Conservation (phyloP, 2,888 invertebrate species). For the Caenorhabditis doughertyi region DNA sequence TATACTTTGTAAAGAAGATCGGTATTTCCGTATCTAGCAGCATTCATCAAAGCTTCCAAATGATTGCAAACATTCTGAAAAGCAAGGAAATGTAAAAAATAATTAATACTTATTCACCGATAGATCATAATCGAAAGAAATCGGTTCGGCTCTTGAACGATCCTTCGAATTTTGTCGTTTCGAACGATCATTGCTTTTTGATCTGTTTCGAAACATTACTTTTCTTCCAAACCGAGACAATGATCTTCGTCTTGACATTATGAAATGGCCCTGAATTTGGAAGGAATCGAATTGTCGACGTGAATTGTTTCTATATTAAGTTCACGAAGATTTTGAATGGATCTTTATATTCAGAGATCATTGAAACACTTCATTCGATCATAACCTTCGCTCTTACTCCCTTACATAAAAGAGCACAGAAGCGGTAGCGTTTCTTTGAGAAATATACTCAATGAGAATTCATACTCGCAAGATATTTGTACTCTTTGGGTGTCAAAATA, state of each 20-base stretch:
- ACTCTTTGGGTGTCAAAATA: too few relatives aligned
- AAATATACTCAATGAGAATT: too few relatives aligned
- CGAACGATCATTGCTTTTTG: constrained; percentile 39
- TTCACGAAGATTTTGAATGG: too few relatives aligned
- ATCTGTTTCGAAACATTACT: constrained; percentile 59
- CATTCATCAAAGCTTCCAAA: constrained; percentile 64
- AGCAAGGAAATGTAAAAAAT: too few relatives aligned
- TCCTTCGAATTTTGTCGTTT: constrained; percentile 35
- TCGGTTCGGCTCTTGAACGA: constrained; percentile 47
- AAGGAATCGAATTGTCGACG: background rate
- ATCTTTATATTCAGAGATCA: too few relatives aligned
- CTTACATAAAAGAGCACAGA: too few relatives aligned
- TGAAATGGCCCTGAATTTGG: too few relatives aligned
- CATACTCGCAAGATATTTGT: too few relatives aligned
- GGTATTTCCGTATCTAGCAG: constrained; percentile 62
- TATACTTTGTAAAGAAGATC: constrained; percentile 65
- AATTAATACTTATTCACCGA: constrained; percentile 18
- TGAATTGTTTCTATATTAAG: background rate
- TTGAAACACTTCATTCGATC: too few relatives aligned
- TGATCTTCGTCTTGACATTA: constrained; percentile 52
- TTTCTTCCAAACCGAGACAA: constrained; percentile 46
- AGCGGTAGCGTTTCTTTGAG: too few relatives aligned
- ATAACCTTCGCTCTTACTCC: too few relatives aligned
- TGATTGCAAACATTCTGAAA: constrained; percentile 64
- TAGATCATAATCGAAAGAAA: constrained; percentile 56